Evolutionary conservation across 2,113 vertebrate species (phyloP), one percentile per base, ranked within the genome.

Genomic region (Pygoscelis adeliae): DNA sequence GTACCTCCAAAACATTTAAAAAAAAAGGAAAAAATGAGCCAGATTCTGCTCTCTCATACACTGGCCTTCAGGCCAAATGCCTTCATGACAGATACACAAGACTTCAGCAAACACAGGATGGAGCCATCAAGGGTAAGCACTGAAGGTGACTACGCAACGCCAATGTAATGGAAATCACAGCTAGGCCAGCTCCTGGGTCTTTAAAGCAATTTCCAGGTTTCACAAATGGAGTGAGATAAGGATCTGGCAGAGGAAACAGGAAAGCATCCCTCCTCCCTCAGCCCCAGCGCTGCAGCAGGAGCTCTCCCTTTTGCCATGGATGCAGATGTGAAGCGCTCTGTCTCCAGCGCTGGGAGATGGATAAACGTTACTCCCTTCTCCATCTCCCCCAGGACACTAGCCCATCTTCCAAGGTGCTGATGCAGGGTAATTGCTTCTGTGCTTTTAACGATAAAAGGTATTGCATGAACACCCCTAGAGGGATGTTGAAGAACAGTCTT

Each of bases 241-340:
- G 5, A 92, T 93, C 83, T 90, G 71, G 59, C 69, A 95, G 50
- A 91, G 83, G 90, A 93, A 94, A 96, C 69, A 91, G 92, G 88
- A 93, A 89, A 89, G 76, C 56, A 82, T 80, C 73, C 44, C 84
- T 83, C 78, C 66, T 95, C 84, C 87, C 79, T 40, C 82, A 81
- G 86, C 34, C 65, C 26, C 81, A 89, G 36, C 0, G 2, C 58
- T 81, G 92, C 66, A 65, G 80, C 90, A 83, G 65, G 38, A 86
- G n/a, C 40, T 69, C 72, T 90, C 58, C 26, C 86, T 69, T 91
- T 73, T 40, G 47, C 63, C 40, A 76, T 11, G 2, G 65, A 34
- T 27, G 8, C 62, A 87, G 63, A 74, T 58, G 9, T 25, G 32
- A 89, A 90, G 36, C 6, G 10, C 25, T 78, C 32, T 32, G 8